Evolutionary conservation across 2,113 vertebrate species (phyloP).

Genomic region (Myrmecobius fasciatus): DNA sequence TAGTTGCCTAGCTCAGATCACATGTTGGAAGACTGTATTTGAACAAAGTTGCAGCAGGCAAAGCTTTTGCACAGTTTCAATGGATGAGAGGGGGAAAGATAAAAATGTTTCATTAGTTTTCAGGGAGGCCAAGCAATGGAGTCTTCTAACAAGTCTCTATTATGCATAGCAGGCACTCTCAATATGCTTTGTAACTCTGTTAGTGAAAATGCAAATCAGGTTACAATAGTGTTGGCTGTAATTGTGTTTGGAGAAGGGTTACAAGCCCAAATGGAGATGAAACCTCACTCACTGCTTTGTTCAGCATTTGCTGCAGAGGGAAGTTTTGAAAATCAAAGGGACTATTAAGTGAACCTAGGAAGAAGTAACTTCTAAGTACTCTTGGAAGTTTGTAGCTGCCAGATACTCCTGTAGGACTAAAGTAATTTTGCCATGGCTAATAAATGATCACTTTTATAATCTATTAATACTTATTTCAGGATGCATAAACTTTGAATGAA

Average conservation of each 20-base stretch:
- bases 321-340: constrained; percentile 80
- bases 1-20: constrained; percentile 73
- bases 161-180: constrained; percentile 70
- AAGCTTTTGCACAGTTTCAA: constrained; percentile 74
- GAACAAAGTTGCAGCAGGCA: constrained; percentile 75
- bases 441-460: constrained; percentile 5
- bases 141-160: constrained; percentile 73
- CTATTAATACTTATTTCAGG: constrained; percentile 25
- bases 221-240: constrained; percentile 78
- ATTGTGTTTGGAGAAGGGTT: constrained; percentile 80
- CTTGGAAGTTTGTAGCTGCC: constrained; percentile 68
- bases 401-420: constrained; percentile 53
- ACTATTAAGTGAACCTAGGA: constrained; percentile 72
- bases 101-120: constrained; percentile 80
- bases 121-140: constrained; percentile 73
- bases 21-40: constrained; percentile 78
- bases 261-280: constrained; percentile 79
- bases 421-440: constrained; percentile 54
- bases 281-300: constrained; percentile 73
- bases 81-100: constrained; percentile 76
- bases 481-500: constrained; percentile 41
- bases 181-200: constrained; percentile 78
- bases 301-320: constrained; percentile 61
- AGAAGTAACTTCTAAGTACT: constrained; percentile 51
- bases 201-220: constrained; percentile 81